Base-by-base conservation (phyloP, 2,113 vertebrate species). In the Phocoena sinus region DNA sequence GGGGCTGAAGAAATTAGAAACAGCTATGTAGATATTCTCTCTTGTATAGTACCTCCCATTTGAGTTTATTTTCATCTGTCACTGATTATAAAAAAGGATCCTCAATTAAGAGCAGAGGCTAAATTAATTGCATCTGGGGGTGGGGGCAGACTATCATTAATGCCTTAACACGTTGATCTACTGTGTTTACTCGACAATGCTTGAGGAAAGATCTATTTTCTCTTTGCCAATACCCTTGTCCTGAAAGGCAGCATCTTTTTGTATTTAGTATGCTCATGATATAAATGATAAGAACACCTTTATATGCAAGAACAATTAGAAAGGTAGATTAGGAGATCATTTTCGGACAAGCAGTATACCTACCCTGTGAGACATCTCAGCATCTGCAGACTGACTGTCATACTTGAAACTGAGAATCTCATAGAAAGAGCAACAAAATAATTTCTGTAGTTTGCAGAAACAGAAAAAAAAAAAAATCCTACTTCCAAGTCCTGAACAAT, bases 31-130 rank as follows among this genome's bases (percentile, higher is more conserved):
- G 93, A 93, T 76, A 91, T 23, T 93, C 84, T 89, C 95, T 96
- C 97, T 96, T 96, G 80, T 67, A 56, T 31, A 96, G 91, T 83
- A 97, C 95, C 87, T 97, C 80, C 67, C 95, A 80, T 82, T 62
- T 90, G 80, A 89, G 93, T 97, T 92, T 95, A 98, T 98, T 96
- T 93, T 70, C 94, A 90, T 98, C 97, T 92, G 92, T 76, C 63
- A 97, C 12, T 14, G 74, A 97, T 95, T 90, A 97, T 94, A 96
- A 86, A 98, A 96, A 96, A 96, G 31, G 67, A 92, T 84, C 60
- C 83, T 70, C 91, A 91, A 95, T 97, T 98, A 98, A 97, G 93
- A 97, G 98, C 71, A 88, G 96, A 96, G 94, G 96, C 97, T 97
- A 38, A 97, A 98, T 98, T 97, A 97, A 98, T 11, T 84, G 58